Percentiles rank a stretch among this genome's conserved stretches.
Conservation (phyloP, 2,113 vertebrate genomes). For the Dunckerocampus dactyliophorus region DNA sequence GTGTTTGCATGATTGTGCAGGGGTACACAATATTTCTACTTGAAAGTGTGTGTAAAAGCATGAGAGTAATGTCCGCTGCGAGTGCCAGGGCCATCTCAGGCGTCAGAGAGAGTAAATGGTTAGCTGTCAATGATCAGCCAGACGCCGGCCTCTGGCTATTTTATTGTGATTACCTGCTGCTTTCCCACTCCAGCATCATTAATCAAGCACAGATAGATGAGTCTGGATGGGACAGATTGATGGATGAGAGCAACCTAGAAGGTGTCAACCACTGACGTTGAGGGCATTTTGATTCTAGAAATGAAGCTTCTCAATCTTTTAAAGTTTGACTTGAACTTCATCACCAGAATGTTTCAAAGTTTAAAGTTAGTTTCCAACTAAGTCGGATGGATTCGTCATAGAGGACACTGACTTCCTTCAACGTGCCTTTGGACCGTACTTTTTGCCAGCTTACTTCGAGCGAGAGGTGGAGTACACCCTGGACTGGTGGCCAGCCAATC, state of each 20-base stretch:
- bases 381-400: too few species aligned
- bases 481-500: too few species aligned
- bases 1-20: too few species aligned
- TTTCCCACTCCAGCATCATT: constrained; percentile 38
- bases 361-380: too few species aligned
- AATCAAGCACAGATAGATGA: constrained; percentile 20
- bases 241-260: constrained; percentile 30
- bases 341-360: too few species aligned
- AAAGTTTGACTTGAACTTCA: too few species aligned
- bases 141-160: constrained; percentile 26
- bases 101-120: constrained; percentile 21
- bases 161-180: constrained; percentile 46
- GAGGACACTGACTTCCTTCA: not conserved
- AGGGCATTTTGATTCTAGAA: constrained; percentile 8
- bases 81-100: constrained; percentile 2
- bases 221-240: constrained; percentile 20
- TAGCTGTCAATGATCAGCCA: constrained; percentile 22
- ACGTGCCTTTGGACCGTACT: not conserved
- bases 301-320: not conserved
- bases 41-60: not conserved
- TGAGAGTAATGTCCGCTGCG: not conserved
- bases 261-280: constrained; percentile 2
- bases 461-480: too few species aligned
- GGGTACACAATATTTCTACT: not conserved
- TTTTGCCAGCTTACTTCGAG: too few species aligned